Conservation (phyloP, 2,888 invertebrate genomes). For the Lampropteryx suffumata region DNA sequence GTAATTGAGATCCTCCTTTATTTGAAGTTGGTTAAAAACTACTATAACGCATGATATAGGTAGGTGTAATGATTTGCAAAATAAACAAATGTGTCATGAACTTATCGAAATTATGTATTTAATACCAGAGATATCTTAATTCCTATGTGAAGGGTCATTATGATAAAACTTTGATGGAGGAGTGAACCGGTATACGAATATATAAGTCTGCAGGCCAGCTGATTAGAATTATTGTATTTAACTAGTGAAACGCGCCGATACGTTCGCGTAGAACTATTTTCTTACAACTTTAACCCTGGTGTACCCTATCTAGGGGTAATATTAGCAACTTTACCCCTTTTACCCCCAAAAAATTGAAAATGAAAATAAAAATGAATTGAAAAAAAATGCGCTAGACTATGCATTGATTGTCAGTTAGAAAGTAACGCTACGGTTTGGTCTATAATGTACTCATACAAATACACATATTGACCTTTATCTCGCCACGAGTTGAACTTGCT, state of each 20-base stretch:
- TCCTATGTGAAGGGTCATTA: constrained; percentile 1
- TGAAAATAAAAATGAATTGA: too few species aligned
- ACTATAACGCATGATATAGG: too few species aligned
- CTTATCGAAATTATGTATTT: not conserved
- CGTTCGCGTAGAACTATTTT: too few species aligned
- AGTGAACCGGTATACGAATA: constrained; percentile 8
- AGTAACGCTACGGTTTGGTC: not conserved
- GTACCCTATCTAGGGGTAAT: too few species aligned
- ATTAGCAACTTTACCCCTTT: too few species aligned
- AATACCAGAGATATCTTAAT: constrained; percentile 1
- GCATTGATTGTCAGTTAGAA: not conserved
- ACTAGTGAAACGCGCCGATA: not conserved
- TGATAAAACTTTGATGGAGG: constrained; percentile 4
- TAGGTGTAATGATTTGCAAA: not conserved
- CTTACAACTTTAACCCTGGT: too few species aligned
- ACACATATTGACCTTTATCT: not conserved
- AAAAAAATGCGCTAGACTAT: too few species aligned
- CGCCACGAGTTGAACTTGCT: not conserved
- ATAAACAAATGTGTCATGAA: not conserved
- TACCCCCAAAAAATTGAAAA: too few species aligned
- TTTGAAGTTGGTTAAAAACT: too few species aligned
- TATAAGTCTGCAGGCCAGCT: not conserved
- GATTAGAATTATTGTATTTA: not conserved
- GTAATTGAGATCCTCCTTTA: too few species aligned
- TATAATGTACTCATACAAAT: too few species aligned